Base-by-base conservation (phyloP, 2,113 vertebrate species). In the Pterophyllum scalare region DNA sequence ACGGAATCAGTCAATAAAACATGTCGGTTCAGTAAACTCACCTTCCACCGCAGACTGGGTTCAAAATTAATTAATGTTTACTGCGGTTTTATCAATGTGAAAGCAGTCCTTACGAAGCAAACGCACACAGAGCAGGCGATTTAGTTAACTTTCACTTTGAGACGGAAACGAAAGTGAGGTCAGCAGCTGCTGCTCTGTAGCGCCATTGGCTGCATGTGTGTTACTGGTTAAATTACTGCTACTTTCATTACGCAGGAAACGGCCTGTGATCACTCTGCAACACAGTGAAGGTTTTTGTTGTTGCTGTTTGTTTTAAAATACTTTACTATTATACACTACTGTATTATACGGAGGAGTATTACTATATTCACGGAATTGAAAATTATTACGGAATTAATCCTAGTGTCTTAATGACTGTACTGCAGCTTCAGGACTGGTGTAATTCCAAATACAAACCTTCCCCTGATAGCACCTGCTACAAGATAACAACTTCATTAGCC, bases 151-250 rank as follows among this genome's bases (percentile, higher is more conserved):
- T 91, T 85, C 84, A 56, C 46, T 87, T 75, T 59, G 9, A 9
- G 1, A 7, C 9, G 24, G 84, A 91, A 88, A 12, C 75, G 84
- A 88, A 91, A 88, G 70, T 40, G 6, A 57, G 40, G 1, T 8
- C 38, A 76, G 33, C 54, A 19, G 33, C 74, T 38, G 22, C 58
- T 38, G 17, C 64, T 19, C 11, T 54, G 22, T 74, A 43, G 40
- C 12, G 13, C 17, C 5, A 19, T 2, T 19, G 6, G 6, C 49
- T 19, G 49, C 7, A 3, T 6, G 17, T 19, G 49, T 19, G 6
- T 17, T 6, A n/a, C 31, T 72, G 65, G 43, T 52, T 49, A 54
- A 31, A 52, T 26, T 49, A 22, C 64, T 46, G 7, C 40, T 19
- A 70, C 65, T 70, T 49, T 70, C 65, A 49, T 49, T 70, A 70